phyloP scores from a whole-genome alignment of 2,888 invertebrate species.

The Corbicula japonica region DNA sequence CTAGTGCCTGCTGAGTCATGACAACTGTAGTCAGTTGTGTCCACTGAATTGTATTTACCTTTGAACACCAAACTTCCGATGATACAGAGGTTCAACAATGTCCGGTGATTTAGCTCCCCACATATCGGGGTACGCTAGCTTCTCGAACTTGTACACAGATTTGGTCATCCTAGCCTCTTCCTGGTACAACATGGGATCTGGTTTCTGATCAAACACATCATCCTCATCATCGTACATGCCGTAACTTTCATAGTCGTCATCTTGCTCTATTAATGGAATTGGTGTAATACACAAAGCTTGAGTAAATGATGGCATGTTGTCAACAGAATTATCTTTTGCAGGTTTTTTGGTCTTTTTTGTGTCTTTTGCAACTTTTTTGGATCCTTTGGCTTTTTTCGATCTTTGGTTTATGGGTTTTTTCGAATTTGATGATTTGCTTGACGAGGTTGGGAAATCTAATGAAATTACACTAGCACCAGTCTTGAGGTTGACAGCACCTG shows the following conservation, averaged over 20 bases:
- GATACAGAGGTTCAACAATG: conserved; percentile 89
- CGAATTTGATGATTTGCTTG: conserved; percentile 60
- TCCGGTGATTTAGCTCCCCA: conserved; percentile 88
- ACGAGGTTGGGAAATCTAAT: conserved; percentile 71
- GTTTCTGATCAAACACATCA: conserved; percentile 56
- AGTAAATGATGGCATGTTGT: conserved; percentile 59
- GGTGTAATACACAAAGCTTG: conserved; percentile 75
- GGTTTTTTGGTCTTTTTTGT: conserved; percentile 68
- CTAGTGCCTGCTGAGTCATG: too few relatives aligned
- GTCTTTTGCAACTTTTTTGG: conserved; percentile 58
- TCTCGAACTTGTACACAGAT: conserved; percentile 91
- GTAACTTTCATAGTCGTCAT: conserved; percentile 61
- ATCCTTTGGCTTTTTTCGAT: conserved; percentile 71
- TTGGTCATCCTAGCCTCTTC: conserved; percentile 83
- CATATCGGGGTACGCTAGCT: conserved; percentile 92
- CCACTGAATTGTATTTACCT: conserved; percentile 83
- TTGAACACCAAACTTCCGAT: conserved; percentile 88
- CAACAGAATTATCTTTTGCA: conserved; percentile 43
- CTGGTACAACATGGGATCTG: conserved; percentile 81
- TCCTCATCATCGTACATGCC: conserved; percentile 68
- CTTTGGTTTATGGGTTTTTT: conserved; percentile 52
- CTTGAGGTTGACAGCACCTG: conserved; percentile 82
- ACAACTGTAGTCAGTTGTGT: too few relatives aligned
- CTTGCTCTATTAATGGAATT: conserved; percentile 62
- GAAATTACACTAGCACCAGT: conserved; percentile 83